Conservation (phyloP, 1,140 invertebrate genomes). For the Aphelenchoides besseyi region DNA sequence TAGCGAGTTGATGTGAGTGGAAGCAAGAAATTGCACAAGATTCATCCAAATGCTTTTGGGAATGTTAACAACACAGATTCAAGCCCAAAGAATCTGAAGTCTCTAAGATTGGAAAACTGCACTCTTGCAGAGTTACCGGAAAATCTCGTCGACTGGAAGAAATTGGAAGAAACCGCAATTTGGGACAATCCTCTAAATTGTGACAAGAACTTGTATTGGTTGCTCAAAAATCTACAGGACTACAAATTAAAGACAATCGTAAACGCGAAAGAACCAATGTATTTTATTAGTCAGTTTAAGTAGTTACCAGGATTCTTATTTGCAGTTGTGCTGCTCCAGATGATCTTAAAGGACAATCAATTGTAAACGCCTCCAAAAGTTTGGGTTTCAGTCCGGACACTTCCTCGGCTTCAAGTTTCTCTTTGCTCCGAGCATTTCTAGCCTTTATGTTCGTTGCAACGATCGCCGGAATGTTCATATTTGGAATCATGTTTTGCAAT, state of each 20-base stretch:
- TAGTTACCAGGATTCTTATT: too few relatives aligned
- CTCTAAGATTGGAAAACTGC: not conserved
- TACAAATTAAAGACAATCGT: too few relatives aligned
- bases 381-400: not conserved
- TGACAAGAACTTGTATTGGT: conserved; percentile 15
- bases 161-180: not conserved
- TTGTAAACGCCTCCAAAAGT: not conserved
- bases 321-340: not conserved
- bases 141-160: conserved; percentile 1
- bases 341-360: not conserved
- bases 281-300: too few relatives aligned
- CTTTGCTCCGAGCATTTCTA: not conserved
- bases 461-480: conserved; percentile 4
- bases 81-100: not conserved
- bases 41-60: conserved; percentile 26
- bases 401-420: not conserved
- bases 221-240: not conserved
- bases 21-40: conserved; percentile 18
- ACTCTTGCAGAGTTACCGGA: not conserved
- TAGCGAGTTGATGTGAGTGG: not conserved
- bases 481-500: conserved; percentile 6
- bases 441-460: not conserved
- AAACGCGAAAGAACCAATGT: too few relatives aligned
- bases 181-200: conserved; percentile 10
- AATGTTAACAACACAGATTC: not conserved